Conservation (phyloP, 2,888 invertebrate genomes). For the Apantesis nais region DNA sequence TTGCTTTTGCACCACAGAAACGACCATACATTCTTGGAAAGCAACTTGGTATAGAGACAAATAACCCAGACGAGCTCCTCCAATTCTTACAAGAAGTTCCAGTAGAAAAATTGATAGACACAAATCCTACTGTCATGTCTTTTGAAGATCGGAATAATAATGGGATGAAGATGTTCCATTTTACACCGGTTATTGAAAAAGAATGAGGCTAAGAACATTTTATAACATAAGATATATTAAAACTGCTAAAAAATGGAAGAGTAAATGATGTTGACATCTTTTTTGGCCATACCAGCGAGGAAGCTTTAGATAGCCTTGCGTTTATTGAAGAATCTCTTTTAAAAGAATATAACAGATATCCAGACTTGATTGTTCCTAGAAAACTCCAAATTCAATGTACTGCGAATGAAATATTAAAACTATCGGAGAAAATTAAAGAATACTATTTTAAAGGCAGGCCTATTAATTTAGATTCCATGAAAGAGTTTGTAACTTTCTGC, state of each 20-base stretch:
- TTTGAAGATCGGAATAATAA: conserved; percentile 9
- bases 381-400: conserved; percentile 18
- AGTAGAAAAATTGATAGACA: conserved; percentile 19
- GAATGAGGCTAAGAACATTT: conserved; percentile 28
- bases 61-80: conserved; percentile 18
- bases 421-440: conserved; percentile 16
- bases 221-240: conserved; percentile 17
- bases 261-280: conserved; percentile 26
- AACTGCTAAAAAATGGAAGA: not conserved
- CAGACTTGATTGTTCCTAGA: conserved; percentile 26
- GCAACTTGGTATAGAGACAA: conserved; percentile 20
- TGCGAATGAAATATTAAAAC: conserved; percentile 11
- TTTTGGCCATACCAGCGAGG: conserved; percentile 20
- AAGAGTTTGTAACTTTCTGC: conserved; percentile 13
- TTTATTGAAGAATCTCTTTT: conserved; percentile 24
- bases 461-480: conserved; percentile 15
- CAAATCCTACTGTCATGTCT: conserved; percentile 16
- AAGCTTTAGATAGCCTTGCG: conserved; percentile 61
- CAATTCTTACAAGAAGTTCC: conserved; percentile 22
- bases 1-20: conserved; percentile 14
- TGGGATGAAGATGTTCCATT: conserved; percentile 22
- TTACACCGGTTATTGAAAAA: conserved; percentile 25
- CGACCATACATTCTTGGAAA: conserved; percentile 21
- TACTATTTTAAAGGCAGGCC: conserved; percentile 21
- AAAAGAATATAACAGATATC: conserved; percentile 20